Evolutionary conservation across 2,797 vertebrate genomes (phyloP), one percentile per base, ranked within the genome.

Genomic region (Psittacula derbiana): DNA sequence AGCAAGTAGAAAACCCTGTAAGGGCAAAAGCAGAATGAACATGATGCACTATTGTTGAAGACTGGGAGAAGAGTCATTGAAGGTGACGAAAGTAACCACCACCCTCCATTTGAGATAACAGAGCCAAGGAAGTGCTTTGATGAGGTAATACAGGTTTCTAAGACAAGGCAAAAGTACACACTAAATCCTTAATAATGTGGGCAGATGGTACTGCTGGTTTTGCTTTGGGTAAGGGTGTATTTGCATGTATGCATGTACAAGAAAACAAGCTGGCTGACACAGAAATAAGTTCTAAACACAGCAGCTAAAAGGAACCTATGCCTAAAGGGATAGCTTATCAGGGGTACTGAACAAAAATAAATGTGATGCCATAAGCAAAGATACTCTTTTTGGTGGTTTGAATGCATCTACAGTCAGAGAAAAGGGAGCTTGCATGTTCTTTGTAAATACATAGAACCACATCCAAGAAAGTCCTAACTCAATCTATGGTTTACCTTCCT

Each of bases 91-190:
- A 92, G 86, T 82, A 95, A 95, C 90, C 67, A 82, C 41, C 67
- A 81, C 71, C 24, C 87, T 89, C 85, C 86, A 82, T 76, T 40
- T 82, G 55, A 91, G 89, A 92, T 87, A 92, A 76, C 47, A 92
- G 71, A 93, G 57, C 41, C 69, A 95, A 86, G 65, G 38, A 69
- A 69, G 50, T 8, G 87, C 89, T 93, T 92, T 96, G 92, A 96
- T 96, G 93, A 93, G 91, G 86, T 88, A 90, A 84, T 86, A 72
- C 18, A 61, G 58, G 80, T 91, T 92, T 93, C 74, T 25, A 7
- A 93, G 91, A 84, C 46, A 89, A 92, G 75, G 47, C 46, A 93
- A 69, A 90, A 91, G 47, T 67, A 70, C 57, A 76, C 55, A 36
- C 79, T 85, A 87, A 64, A 93, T 70, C 49, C 67, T 65, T 47